These are phyloP conservation scores for Cinara cedri DNA, from an alignment of 2,888 invertebrate genomes.

Conservation along the genomic window DNA sequence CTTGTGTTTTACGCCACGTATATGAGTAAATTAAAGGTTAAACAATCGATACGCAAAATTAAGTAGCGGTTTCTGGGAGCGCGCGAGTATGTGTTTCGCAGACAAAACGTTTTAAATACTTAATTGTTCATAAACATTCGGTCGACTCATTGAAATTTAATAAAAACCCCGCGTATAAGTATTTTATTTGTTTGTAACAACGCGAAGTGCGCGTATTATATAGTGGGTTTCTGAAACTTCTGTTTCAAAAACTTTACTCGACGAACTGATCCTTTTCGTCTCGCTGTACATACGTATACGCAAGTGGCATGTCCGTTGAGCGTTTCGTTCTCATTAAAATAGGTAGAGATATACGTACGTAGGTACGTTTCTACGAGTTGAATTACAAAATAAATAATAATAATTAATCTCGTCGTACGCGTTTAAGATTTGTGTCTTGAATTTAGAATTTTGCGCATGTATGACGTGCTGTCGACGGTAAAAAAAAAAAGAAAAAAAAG, in stretches of 20 bases:
- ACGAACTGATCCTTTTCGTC: too few species aligned
- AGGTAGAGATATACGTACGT: too few species aligned
- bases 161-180: slow-evolving; percentile 9
- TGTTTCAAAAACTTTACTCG: slow-evolving; percentile 21
- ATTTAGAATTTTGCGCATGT: neutral
- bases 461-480: too few species aligned
- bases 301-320: neutral
- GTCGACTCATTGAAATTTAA: slow-evolving; percentile 5
- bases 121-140: slow-evolving; percentile 7
- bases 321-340: slow-evolving; percentile 20
- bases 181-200: slow-evolving; percentile 11
- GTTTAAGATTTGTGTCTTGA: slow-evolving; percentile 7
- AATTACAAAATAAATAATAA: neutral
- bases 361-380: neutral
- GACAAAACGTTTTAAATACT: slow-evolving; percentile 26
- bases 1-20: too few species aligned
- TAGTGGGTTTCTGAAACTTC: slow-evolving; percentile 6
- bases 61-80: too few species aligned
- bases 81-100: neutral
- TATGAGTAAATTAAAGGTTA: too few species aligned
- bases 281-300: neutral
- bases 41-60: neutral
- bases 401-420: slow-evolving; percentile 37
- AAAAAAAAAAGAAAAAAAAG: too few species aligned
- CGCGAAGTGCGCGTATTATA: too few species aligned